Base-by-base conservation (phyloP, 2,113 vertebrate genomes). In the Phalacrocorax carbo region DNA sequence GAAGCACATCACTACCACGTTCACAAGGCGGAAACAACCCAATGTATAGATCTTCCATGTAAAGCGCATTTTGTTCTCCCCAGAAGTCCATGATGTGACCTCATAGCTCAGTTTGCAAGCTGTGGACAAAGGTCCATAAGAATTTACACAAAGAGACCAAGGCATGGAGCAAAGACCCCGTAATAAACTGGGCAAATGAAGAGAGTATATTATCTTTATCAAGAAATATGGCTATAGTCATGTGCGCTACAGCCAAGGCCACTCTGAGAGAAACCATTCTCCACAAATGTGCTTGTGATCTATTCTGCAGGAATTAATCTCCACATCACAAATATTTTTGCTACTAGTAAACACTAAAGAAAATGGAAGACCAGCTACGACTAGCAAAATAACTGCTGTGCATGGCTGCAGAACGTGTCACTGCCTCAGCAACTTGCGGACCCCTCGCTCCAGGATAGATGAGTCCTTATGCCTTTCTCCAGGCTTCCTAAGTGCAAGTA, bases 1-100 rank as follows among this genome's bases (percentile, higher is more conserved):
- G n/a, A 57, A 91, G 32, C 54, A 48, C 12, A 38, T 86, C 1
- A 0, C 36, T 58, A 40, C 36, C 60, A 55, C 0, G 0, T 73
- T 82, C 70, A 46, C 29, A 51, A 92, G 46, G 66, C 34, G 60
- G 54, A 75, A 94, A 86, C n/a, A 68, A 46, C 14, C 12, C 61
- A 89, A 61, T 0, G 1, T 2, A 51, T 1, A 5, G 26, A 32
- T 73, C 38, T 80, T 61, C 79, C n/a, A 30, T 73, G 36, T 65
- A 73, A 88, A 92, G 49, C 3, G 5, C 15, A 40, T 72, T 94
- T 96, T 95, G 55, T 87, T 82, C 58, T 91, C 36, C 30, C 30
- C 58, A 76, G 44, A 84, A 84, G 49, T 57, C 77, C 27, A 29
- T 79, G 38, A 65, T 54, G 15, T 79, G 81, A 89, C 70, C 70